phyloP scores from a whole-genome alignment of 2,797 vertebrate genomes.

The Cephalopachus bancanus region DNA sequence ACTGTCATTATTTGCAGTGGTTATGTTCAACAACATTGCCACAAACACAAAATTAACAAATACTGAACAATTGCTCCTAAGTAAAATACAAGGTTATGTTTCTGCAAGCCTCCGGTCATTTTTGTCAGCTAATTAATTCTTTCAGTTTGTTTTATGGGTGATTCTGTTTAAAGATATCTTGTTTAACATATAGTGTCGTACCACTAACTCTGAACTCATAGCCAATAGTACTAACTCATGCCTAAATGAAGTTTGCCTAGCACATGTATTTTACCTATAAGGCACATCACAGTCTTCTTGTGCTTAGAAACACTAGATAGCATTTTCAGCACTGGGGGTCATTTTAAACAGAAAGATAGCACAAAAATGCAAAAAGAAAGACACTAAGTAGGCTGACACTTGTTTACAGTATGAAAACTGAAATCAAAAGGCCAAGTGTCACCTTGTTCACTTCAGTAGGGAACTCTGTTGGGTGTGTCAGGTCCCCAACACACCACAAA shows the following conservation, averaged over 20 bases:
- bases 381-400: not conserved
- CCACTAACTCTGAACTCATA: not conserved
- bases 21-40: not conserved
- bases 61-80: not conserved
- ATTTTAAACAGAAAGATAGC: not conserved
- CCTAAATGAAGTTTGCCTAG: not conserved
- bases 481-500: not conserved
- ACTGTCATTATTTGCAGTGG: not conserved
- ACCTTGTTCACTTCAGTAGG: not conserved
- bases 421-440: not conserved
- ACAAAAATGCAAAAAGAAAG: not conserved
- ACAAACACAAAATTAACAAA: not conserved
- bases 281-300: no score
- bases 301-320: not conserved
- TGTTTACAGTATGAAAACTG: not conserved
- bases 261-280: not conserved
- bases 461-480: not conserved
- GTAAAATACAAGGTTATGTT: no score
- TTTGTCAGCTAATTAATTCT: no score
- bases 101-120: no score
- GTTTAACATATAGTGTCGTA: no score
- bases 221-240: not conserved
- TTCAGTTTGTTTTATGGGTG: no score
- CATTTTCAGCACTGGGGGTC: not conserved
- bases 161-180: no score